Evolutionary conservation across 2,113 vertebrate species (phyloP), one percentile per base, ranked within the genome.

Genomic region (Beaufortia kweichowensis): DNA sequence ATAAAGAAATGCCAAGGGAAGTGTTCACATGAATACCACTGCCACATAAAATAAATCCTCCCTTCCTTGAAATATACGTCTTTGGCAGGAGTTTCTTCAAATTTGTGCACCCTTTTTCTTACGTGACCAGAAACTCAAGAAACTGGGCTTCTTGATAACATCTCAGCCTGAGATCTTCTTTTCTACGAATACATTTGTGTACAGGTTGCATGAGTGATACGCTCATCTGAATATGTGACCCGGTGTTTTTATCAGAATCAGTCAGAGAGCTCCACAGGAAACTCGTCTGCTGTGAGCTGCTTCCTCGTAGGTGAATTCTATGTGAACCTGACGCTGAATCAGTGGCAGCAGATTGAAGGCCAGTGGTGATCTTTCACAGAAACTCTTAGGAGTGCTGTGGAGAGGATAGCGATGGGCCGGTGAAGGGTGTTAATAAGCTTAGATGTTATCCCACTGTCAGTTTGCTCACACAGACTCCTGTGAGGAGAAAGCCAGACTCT

Each of bases 381-480:
- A 48, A 71, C 74, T 76, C 48, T 80, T 70, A 63, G 31, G 24
- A 12, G 12, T n/a, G 10, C 66, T 70, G 48, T 64, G 46, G 50
- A 70, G 50, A 59, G 65, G 79, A 71, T 26, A 3, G n/a, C 57
- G 48, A 76, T 64, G 50, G 56, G 56, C 64, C 17, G 31, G 65
- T 77, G 41, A 75, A 59, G 70, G 78, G 78, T 43, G 68, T 79
- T 75, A 75, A 43, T 28, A 48, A 69, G 78, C 78, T 80, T 80
- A 70, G 29, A 46, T 82, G 71, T 64, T 82, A 74, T 75, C 78
- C 56, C 19, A 24, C 61, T 53, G 55, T 75, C 56, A 69, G 59
- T 80, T 55, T 46, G 53, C 55, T 50, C 53, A 19, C 39, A 28
- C 23, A 17, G n/a, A 43, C n/a, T 50, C 39, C 28, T 50, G 41